Percentiles rank a stretch among this genome's conserved stretches.
phyloP scores from a whole-genome alignment of 1,140 invertebrate species.

The Holcopasites calliopsidis region DNA sequence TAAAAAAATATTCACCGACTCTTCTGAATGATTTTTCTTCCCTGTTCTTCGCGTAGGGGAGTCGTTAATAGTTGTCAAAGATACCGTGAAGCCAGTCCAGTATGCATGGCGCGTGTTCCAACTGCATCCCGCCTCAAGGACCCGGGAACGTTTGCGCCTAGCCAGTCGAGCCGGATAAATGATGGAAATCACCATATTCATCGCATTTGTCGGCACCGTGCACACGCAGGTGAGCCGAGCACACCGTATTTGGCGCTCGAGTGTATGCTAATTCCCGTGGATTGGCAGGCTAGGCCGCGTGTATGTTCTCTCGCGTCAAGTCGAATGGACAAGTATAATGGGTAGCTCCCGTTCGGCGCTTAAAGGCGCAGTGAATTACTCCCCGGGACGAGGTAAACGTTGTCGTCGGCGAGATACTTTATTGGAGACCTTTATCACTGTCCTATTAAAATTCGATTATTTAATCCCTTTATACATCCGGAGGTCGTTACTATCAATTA shows the following conservation, averaged over 20 bases:
- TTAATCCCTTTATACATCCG: not conserved
- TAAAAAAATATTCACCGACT: too few relatives aligned
- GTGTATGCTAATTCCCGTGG: slow-evolving; percentile 71
- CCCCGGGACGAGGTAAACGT: slow-evolving; percentile 20
- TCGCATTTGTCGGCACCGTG: slow-evolving; percentile 67
- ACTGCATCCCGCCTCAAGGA: slow-evolving; percentile 47
- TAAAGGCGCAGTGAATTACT: slow-evolving; percentile 52
- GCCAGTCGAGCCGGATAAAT: slow-evolving; percentile 67
- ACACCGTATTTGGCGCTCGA: slow-evolving; percentile 72
- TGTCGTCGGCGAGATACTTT: slow-evolving; percentile 11
- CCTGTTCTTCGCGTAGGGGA: not conserved
- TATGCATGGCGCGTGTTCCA: slow-evolving; percentile 41
- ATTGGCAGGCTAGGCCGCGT: slow-evolving; percentile 50
- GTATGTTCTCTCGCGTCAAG: slow-evolving; percentile 14
- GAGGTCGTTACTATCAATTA: too few relatives aligned
- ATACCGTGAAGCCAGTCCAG: slow-evolving; percentile 18
- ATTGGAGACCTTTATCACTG: not conserved
- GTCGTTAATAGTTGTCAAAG: slow-evolving; percentile 42
- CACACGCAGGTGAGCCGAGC: slow-evolving; percentile 58
- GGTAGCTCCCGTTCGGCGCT: slow-evolving; percentile 24
- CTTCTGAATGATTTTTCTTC: too few relatives aligned
- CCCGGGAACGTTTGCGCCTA: slow-evolving; percentile 55
- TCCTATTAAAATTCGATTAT: not conserved
- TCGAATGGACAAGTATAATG: slow-evolving; percentile 58
- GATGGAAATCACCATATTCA: slow-evolving; percentile 76